These are phyloP conservation scores for Epiperipatus broadwayi DNA, from an alignment of 2,888 invertebrate species.

Conservation along the genomic window DNA sequence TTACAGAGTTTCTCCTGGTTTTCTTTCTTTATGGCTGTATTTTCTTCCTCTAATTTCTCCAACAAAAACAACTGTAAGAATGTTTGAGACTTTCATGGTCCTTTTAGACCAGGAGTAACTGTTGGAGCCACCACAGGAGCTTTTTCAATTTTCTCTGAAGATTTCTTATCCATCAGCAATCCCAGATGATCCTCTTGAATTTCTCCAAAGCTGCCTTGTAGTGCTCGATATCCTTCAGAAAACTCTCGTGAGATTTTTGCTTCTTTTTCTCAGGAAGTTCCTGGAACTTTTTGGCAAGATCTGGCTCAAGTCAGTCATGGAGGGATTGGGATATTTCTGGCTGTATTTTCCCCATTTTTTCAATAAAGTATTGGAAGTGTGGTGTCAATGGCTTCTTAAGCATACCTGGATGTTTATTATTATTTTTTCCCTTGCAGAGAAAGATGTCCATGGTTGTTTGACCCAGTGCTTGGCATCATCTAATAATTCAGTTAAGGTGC, in stretches of 20 bases:
- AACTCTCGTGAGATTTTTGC: slow-evolving; percentile 32
- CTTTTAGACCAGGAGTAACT: too few relatives aligned
- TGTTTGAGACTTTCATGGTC: slow-evolving; percentile 31
- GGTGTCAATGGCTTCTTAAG: too few relatives aligned
- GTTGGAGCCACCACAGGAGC: slow-evolving; percentile 17
- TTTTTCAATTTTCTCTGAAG: slow-evolving; percentile 18
- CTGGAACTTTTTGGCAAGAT: too few relatives aligned
- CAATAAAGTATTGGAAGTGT: too few relatives aligned
- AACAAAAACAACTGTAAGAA: slow-evolving; percentile 27
- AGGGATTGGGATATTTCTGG: too few relatives aligned
- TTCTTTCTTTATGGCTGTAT: slow-evolving; percentile 18
- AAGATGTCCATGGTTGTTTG: slow-evolving; percentile 32
- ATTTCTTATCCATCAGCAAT: too few relatives aligned
- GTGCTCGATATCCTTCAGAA: slow-evolving; percentile 30
- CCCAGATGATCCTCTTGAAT: slow-evolving; percentile 33
- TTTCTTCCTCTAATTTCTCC: slow-evolving; percentile 16
- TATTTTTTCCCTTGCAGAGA: slow-evolving; percentile 25
- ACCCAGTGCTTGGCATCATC: slow-evolving; percentile 33
- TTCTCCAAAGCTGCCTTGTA: slow-evolving; percentile 32
- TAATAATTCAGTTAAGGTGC: slow-evolving; percentile 33
- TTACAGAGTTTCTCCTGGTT: slow-evolving; percentile 30
- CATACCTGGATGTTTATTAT: too few relatives aligned
- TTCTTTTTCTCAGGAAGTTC: too few relatives aligned
- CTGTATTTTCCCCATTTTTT: too few relatives aligned
- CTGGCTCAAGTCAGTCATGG: too few relatives aligned